phyloP scores from a whole-genome alignment of 2,888 invertebrate species.

The Oscheius sp. region DNA sequence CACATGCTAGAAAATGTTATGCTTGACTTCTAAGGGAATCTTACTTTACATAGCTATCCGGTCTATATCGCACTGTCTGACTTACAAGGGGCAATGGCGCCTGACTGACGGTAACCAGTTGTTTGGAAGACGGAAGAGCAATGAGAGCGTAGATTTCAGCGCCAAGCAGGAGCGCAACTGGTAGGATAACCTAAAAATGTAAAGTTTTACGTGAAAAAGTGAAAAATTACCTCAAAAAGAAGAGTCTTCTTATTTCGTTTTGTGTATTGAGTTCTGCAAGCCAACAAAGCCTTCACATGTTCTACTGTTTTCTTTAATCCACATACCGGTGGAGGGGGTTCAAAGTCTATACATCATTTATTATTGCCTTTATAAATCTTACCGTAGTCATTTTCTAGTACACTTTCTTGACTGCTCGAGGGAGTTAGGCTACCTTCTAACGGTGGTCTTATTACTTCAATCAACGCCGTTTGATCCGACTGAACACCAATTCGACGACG shows the following conservation, averaged over 20 bases:
- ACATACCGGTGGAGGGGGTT: constrained; percentile 42
- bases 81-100: constrained; percentile 49
- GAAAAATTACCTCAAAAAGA: constrained; percentile 45
- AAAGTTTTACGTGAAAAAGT: not conserved
- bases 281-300: constrained; percentile 58
- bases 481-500: constrained; percentile 6
- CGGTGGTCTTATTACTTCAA: not conserved
- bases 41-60: constrained; percentile 55
- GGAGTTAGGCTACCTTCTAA: not conserved
- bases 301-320: constrained; percentile 33
- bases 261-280: constrained; percentile 53
- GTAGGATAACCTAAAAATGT: constrained; percentile 47
- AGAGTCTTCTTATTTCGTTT: constrained; percentile 50
- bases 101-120: constrained; percentile 41
- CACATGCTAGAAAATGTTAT: constrained; percentile 33
- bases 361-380: not conserved
- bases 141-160: constrained; percentile 58
- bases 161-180: constrained; percentile 52
- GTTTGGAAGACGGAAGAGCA: constrained; percentile 12
- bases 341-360: constrained; percentile 38
- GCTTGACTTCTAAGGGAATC: not conserved
- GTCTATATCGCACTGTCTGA: constrained; percentile 52
- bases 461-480: constrained; percentile 31
- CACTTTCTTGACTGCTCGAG: not conserved
- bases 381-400: constrained; percentile 13